Percentiles rank a stretch among this genome's conserved stretches.
Conservation (phyloP, 2,888 invertebrate species). For the Seira musarum region DNA sequence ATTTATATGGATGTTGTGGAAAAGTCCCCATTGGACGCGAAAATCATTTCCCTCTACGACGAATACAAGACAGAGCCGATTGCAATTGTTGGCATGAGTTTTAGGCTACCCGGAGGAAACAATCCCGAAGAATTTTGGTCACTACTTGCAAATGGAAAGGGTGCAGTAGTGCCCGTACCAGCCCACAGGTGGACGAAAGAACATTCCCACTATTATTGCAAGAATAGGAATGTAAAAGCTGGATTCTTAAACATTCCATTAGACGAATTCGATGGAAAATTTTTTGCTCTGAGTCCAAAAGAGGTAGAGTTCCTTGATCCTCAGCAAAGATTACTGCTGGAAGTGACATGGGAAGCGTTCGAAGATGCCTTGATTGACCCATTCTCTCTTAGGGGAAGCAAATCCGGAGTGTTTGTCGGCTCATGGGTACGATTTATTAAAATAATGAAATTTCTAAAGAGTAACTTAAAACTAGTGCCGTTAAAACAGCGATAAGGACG, state of each 20-base stretch:
- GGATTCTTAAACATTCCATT: constrained; percentile 29
- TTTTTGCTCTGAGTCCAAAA: no score
- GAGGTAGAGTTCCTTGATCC: no score
- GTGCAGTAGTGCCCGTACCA: constrained; percentile 5
- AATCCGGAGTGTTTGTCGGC: constrained; percentile 39
- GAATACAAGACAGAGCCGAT: constrained; percentile 22
- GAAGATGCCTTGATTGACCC: constrained; percentile 45
- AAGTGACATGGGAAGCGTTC: constrained; percentile 43
- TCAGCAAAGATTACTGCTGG: no score
- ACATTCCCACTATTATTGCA: not conserved
- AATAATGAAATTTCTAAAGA: not conserved
- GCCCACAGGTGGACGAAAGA: not conserved
- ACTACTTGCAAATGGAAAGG: constrained; percentile 17
- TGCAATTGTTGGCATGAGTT: constrained; percentile 40
- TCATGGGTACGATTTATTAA: constrained; percentile 24
- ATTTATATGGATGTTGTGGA: not conserved
- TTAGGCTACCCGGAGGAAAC: constrained; percentile 32
- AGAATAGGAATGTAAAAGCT: constrained; percentile 8
- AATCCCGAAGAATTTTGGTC: constrained; percentile 43
- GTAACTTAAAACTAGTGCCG: no score
- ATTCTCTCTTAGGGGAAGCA: constrained; percentile 1
- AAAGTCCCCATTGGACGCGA: not conserved
- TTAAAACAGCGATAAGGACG: no score
- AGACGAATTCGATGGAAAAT: no score
- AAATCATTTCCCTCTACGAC: not conserved